Conservation (phyloP, 2,888 invertebrate species). For the Eumacrocentrus americanus region DNA sequence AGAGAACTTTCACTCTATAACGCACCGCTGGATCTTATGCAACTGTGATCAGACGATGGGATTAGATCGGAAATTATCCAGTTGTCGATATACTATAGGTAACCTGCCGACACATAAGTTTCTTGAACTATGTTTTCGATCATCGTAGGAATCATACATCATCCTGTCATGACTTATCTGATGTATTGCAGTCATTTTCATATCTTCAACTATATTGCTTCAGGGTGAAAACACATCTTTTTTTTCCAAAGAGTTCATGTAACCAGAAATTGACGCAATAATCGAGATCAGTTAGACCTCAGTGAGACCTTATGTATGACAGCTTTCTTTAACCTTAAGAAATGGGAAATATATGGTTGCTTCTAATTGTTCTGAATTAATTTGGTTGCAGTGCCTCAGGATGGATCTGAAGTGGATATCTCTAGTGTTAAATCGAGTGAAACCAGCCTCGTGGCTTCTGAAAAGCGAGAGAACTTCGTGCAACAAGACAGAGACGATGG, state of each 20-base stretch:
- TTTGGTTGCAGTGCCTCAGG: neutral
- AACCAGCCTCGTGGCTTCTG: neutral
- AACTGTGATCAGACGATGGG: constrained; percentile 17
- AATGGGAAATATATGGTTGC: no score
- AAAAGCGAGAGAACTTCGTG: neutral
- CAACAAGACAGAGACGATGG: neutral
- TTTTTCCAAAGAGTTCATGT: neutral
- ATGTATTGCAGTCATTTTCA: neutral
- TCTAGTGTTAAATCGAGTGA: neutral
- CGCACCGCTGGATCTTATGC: constrained; percentile 25
- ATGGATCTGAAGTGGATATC: no score
- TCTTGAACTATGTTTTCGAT: neutral
- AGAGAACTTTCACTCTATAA: constrained; percentile 39
- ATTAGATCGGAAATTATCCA: constrained; percentile 18
- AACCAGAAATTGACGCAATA: neutral
- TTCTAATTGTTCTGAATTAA: neutral
- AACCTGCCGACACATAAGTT: neutral
- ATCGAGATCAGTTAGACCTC: neutral
- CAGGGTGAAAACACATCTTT: neutral
- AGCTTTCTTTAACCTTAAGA: neutral
- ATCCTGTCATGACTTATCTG: constrained; percentile 16
- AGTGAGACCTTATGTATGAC: no score
- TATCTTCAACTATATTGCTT: neutral
- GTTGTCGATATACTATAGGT: constrained; percentile 6
- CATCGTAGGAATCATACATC: constrained; percentile 7